These are phyloP conservation scores for Hemibagrus guttatus DNA, from an alignment of 2,797 vertebrate genomes.

Conservation along the genomic window DNA sequence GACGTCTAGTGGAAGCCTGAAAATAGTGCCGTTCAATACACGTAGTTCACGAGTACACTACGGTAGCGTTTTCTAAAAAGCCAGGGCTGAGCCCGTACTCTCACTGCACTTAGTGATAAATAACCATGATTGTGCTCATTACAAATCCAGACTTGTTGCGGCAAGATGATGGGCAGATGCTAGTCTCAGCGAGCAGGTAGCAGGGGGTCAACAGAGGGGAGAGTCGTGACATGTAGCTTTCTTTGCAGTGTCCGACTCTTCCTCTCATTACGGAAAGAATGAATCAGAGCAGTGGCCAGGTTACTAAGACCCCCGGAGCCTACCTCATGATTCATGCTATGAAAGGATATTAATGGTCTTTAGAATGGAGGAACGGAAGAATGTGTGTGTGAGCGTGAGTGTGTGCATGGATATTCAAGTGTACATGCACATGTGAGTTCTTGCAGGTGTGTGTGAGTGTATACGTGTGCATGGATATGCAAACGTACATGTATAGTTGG, in stretches of 20 bases:
- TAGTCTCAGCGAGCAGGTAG: neutral
- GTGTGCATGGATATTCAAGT: neutral
- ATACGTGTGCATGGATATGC: neutral
- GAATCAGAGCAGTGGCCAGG: slow-evolving; percentile 3
- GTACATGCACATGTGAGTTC: neutral
- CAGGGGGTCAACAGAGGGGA: slow-evolving; percentile 30
- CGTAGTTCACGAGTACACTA: slow-evolving; percentile 7
- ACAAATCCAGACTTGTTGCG: slow-evolving; percentile 40
- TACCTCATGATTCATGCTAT: neutral
- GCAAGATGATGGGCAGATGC: slow-evolving; percentile 36
- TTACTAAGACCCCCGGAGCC: neutral
- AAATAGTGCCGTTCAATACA: neutral
- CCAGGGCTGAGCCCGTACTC: slow-evolving; percentile 9
- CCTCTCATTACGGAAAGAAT: slow-evolving; percentile 39
- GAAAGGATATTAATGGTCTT: slow-evolving; percentile 14
- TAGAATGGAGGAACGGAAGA: neutral
- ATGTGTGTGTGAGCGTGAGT: neutral
- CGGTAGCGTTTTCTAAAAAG: slow-evolving; percentile 15
- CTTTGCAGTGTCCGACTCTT: slow-evolving; percentile 13
- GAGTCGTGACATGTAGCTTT: slow-evolving; percentile 26
- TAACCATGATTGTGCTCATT: slow-evolving; percentile 40
- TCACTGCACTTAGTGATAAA: slow-evolving; percentile 38
- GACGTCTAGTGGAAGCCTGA: slow-evolving; percentile 5
- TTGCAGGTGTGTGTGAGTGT: neutral
- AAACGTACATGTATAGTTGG: neutral